Conservation (phyloP, 1,140 invertebrate genomes). For the Antheraea pernyi region DNA sequence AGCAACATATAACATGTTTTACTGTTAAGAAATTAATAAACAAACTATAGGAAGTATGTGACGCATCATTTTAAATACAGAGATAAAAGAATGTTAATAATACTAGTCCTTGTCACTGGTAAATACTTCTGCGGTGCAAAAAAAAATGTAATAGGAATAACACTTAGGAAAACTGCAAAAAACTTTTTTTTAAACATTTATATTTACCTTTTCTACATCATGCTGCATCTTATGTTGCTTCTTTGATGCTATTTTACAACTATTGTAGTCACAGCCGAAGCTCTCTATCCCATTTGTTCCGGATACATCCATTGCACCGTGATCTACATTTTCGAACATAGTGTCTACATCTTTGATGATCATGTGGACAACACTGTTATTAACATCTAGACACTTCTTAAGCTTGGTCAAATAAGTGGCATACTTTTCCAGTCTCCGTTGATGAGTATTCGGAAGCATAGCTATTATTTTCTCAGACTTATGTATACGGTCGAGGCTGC, state of each 20-base stretch:
- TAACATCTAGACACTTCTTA: conserved; percentile 89
- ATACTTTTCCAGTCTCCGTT: conserved; percentile 88
- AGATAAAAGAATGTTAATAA: too few relatives aligned
- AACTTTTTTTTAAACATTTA: too few relatives aligned
- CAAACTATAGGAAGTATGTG: too few relatives aligned
- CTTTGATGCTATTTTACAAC: conserved; percentile 55
- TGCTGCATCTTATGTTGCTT: conserved; percentile 73
- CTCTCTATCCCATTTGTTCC: conserved; percentile 54
- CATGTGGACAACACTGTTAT: conserved; percentile 90
- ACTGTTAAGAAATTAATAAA: too few relatives aligned
- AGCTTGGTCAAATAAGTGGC: conserved; percentile 87
- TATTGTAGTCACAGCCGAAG: conserved; percentile 66
- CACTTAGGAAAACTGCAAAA: too few relatives aligned
- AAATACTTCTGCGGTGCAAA: too few relatives aligned
- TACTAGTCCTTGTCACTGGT: too few relatives aligned
- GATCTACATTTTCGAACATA: conserved; percentile 85
- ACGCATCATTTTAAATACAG: too few relatives aligned
- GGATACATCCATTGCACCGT: conserved; percentile 35
- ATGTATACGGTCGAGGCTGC: conserved; percentile 83
- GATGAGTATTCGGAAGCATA: conserved; percentile 87
- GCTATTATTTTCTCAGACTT: conserved; percentile 88
- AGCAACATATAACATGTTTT: too few relatives aligned
- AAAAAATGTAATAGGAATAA: too few relatives aligned
- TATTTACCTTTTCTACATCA: conserved; percentile 74
- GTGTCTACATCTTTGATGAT: conserved; percentile 90